phyloP scores from a whole-genome alignment of 1,140 invertebrate species.

The Caenorhabditis remanei region DNA sequence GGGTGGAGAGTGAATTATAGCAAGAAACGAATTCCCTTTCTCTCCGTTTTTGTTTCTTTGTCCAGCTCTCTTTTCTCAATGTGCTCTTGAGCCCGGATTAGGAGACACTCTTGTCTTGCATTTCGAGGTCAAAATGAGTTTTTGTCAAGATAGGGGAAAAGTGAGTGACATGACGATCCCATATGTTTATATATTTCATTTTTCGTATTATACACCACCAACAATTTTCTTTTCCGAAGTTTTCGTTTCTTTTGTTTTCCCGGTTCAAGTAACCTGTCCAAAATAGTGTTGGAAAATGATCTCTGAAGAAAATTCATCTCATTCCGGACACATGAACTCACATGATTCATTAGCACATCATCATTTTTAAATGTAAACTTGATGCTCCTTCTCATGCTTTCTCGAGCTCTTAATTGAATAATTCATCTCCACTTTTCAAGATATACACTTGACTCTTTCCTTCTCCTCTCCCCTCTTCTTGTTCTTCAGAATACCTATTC shows the following conservation, averaged over 20 bases:
- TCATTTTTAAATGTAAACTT: background rate
- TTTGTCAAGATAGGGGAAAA: slow-evolving; percentile 45
- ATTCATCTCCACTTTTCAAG: slow-evolving; percentile 39
- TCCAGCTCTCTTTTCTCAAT: background rate
- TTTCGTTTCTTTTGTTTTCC: background rate
- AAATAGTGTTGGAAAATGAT: no score
- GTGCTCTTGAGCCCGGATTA: slow-evolving; percentile 41
- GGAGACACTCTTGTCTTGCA: slow-evolving; percentile 36
- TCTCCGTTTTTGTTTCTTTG: background rate
- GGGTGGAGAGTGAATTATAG: slow-evolving; percentile 44
- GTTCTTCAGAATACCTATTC: background rate
- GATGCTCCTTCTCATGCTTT: background rate
- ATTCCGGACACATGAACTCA: background rate
- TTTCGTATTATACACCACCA: background rate
- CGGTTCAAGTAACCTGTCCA: background rate
- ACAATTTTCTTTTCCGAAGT: background rate
- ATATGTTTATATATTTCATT: slow-evolving; percentile 41
- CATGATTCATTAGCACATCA: background rate
- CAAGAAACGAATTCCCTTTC: slow-evolving; percentile 38
- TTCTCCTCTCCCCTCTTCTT: background rate
- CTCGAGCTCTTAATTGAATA: background rate
- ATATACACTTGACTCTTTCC: background rate
- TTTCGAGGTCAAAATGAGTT: slow-evolving; percentile 53
- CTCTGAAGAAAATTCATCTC: no score
- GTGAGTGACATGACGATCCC: slow-evolving; percentile 39